Base-by-base conservation (phyloP, 1,140 invertebrate genomes). In the Lerema accius region DNA sequence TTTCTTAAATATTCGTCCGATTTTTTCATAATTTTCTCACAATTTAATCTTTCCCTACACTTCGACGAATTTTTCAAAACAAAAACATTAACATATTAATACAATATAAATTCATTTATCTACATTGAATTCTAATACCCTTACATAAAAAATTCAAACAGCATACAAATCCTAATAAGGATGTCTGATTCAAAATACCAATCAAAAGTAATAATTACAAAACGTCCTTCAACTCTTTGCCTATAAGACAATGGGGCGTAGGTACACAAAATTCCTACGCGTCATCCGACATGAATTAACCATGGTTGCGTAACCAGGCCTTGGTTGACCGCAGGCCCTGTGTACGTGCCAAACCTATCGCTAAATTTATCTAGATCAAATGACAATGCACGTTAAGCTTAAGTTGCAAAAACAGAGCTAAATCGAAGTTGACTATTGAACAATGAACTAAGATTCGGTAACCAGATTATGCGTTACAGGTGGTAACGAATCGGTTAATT, bases 221-320 rank as follows among this genome's bases (percentile, higher is more conserved):
- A 28, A 7, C 15, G 14, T 58, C 42, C 17, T 28, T 32, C 45
- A 65, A 66, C 69, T 71, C 74, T 50, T 66, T 11, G 59, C 65
- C 71, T 76, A 74, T 66, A 63, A 26, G 45, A 62, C 65, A 67
- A 56, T 65, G 67, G 62, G 59, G 56, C 42, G 55, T 72, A 77
- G 68, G 70, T 70, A 75, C 48, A 76, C 66, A 69, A 73, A 76
- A 83, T 86, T 79, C 83, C 75, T 71, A 14, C 5, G 71, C 77
- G 76, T 82, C 77, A 67, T 74, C 68, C 42, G 40, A 69, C 70
- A 83, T 86, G 83, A 83, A 84, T 84, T 76, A 84, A 80, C 72
- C 80, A 83, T 84, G 64, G 73, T 84, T 84, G 76, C 80, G 77
- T 71, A 84, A 86, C 35, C 65, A 66, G 70, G 61, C 70, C 80